Evolutionary conservation across 2,797 vertebrate genomes (phyloP).

Genomic region (Orientallactaga sibirica): DNA sequence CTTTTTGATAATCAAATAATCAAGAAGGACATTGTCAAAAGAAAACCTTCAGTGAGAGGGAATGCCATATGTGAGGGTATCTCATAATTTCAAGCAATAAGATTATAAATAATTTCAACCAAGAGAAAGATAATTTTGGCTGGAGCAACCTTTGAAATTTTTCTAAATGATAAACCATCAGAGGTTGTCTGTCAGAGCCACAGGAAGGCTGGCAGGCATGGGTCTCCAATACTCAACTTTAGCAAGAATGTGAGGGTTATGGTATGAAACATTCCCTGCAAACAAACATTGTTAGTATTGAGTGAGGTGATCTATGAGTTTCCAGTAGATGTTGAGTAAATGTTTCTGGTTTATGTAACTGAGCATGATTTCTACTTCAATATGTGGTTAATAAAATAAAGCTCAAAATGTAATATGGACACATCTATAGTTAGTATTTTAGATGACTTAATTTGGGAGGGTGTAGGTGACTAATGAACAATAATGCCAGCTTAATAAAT

Average conservation of each 20-base stretch:
- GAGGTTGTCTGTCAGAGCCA: neutral
- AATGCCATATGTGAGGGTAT: neutral
- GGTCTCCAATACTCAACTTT: neutral
- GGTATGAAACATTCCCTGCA: slow-evolving; percentile 24
- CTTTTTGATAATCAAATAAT: neutral
- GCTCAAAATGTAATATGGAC: slow-evolving; percentile 44
- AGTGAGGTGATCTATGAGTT: slow-evolving; percentile 14
- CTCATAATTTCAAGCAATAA: neutral
- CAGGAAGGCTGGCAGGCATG: neutral
- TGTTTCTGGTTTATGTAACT: neutral
- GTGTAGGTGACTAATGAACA: slow-evolving; percentile 72
- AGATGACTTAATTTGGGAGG: slow-evolving; percentile 75
- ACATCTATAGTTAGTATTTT: slow-evolving; percentile 69
- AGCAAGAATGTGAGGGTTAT: neutral
- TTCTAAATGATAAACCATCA: neutral
- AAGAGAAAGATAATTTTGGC: neutral
- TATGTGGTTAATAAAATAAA: slow-evolving; percentile 66
- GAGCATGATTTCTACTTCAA: slow-evolving; percentile 50
- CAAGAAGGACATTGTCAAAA: neutral
- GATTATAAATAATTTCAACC: neutral
- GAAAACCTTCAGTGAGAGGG: neutral
- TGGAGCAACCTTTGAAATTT: neutral
- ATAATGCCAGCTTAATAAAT: slow-evolving; percentile 77
- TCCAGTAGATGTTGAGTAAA: slow-evolving; percentile 17
- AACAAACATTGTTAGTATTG: slow-evolving; percentile 21